These are phyloP conservation scores for Agelas oroides DNA, from an alignment of 37 sponge, comb jelly and placozoan species.

Conservation along the genomic window DNA sequence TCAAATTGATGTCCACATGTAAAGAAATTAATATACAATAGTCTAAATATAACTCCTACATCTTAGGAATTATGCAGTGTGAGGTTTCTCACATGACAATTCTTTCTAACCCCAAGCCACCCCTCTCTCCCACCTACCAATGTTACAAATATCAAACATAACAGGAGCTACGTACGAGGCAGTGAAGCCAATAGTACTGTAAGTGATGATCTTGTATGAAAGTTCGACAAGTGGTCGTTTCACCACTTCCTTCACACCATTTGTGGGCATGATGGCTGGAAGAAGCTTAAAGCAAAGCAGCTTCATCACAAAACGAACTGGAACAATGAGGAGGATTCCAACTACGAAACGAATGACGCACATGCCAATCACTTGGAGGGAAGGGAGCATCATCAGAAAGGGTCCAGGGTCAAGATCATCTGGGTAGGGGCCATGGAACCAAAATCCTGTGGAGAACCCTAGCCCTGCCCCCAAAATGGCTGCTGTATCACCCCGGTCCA, in stretches of 20 bases:
- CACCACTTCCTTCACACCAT: slow-evolving; percentile 72
- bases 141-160: slow-evolving; percentile 66
- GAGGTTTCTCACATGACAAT: too few species aligned
- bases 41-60: too few species aligned
- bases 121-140: slow-evolving; percentile 33
- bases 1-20: too few species aligned
- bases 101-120: not conserved
- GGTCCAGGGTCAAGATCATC: slow-evolving; percentile 73
- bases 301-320: slow-evolving; percentile 85
- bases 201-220: slow-evolving; percentile 89
- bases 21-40: too few species aligned
- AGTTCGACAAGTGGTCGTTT: slow-evolving; percentile 86
- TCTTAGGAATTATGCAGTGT: too few species aligned
- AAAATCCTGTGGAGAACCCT: slow-evolving; percentile 55
- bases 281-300: slow-evolving; percentile 82
- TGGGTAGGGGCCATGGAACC: slow-evolving; percentile 42
- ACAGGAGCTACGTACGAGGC: slow-evolving; percentile 33
- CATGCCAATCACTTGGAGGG: slow-evolving; percentile 48
- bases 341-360: slow-evolving; percentile 71
- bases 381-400: slow-evolving; percentile 38
- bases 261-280: slow-evolving; percentile 84
- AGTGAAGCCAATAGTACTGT: slow-evolving; percentile 79
- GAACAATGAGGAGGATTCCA: slow-evolving; percentile 80
- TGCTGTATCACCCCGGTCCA: slow-evolving; percentile 91
- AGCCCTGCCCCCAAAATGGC: slow-evolving; percentile 76